These are phyloP conservation scores for Alethe castanea DNA, from an alignment of 2,113 vertebrate genomes.

Conservation along the genomic window DNA sequence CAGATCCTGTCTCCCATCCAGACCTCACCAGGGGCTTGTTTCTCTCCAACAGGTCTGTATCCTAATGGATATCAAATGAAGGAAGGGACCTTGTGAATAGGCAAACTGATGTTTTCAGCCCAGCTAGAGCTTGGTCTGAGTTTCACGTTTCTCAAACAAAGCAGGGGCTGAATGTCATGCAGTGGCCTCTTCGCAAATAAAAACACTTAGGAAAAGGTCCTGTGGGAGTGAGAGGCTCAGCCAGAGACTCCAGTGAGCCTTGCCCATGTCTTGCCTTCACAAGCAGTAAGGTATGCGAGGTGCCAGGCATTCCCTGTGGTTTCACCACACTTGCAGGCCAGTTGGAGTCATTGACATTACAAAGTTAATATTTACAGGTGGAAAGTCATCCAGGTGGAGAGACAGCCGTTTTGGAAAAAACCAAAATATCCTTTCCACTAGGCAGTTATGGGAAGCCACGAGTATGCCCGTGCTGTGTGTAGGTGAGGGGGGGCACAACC, in stretches of 20 bases:
- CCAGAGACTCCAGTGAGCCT: not conserved
- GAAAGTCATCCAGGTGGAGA: not conserved
- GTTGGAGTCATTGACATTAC: not conserved
- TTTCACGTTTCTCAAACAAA: conserved; percentile 37
- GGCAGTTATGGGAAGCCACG: not conserved
- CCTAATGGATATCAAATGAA: not conserved
- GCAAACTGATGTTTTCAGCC: conserved; percentile 45
- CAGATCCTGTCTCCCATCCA: not conserved
- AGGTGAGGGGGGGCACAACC: not conserved
- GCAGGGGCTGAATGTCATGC: conserved; percentile 33
- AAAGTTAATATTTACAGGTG: conserved; percentile 30
- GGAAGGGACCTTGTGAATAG: not conserved
- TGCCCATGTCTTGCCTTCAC: conserved; percentile 1
- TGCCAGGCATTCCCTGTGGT: not conserved
- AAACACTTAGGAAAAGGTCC: not conserved
- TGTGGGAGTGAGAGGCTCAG: not conserved
- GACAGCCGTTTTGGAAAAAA: not conserved
- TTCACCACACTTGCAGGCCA: not conserved
- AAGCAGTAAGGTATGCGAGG: not conserved
- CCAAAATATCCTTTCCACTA: not conserved
- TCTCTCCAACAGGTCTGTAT: not conserved
- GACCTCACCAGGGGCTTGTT: not conserved
- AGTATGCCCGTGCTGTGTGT: not conserved
- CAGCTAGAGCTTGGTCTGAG: not conserved
- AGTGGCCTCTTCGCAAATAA: conserved; percentile 12